Evolutionary conservation across 2,113 vertebrate species (phyloP).

Genomic region (chimpanzee (Pan troglodytes)): NHGRI_mPanTro3-v2.1_pri NC_072408.2:20176501-20177000

Average conservation of each 20-base stretch:
- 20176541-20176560: too few species aligned
- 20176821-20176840: neutral
- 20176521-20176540: too few species aligned
- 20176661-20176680: neutral
- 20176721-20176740: neutral
- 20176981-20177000: neutral
- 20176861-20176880: neutral
- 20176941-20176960: neutral
- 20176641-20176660: too few species aligned
- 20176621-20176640: neutral
- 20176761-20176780: neutral
- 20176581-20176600: too few species aligned
- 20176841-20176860: neutral
- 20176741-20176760: neutral
- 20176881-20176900: neutral
- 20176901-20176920: neutral
- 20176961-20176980: neutral
- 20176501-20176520: too few species aligned
- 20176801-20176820: neutral
- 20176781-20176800: neutral
- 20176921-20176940: neutral
- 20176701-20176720: neutral
- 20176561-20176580: too few species aligned
- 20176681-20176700: neutral
- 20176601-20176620: too few species aligned